Base-by-base conservation (phyloP, 2,888 invertebrate genomes). In the Apodemia hepburni region DNA sequence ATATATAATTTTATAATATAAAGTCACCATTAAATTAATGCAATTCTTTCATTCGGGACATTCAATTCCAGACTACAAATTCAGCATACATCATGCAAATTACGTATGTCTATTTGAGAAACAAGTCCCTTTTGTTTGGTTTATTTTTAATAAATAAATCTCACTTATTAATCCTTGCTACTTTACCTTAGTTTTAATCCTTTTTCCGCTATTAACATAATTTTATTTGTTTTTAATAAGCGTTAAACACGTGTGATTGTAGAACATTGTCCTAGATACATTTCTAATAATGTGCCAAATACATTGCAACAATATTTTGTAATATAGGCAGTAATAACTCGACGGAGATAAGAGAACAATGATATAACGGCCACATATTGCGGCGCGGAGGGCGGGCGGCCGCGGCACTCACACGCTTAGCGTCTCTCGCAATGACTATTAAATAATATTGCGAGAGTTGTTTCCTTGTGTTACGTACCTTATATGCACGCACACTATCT, bases 401-500 rank as follows among this genome's bases (percentile, higher is more conserved):
- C 18, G 33, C 27, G 17, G 15, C 42, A 47, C 59, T 51, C 54
- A 22, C 35, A 59, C 18, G 59, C 42, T 60, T 61, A 45, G 61
- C 59, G 62, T 59, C 65, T 66, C 69, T 65, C 64, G 68, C 70
- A 65, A 70, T 64, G 69, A 66, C 69, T 67, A 77, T 86, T 84
- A 83, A 81, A 83, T 87, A 86, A 86, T 76, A 72, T 77, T 73
- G 75, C 75, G 73, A 81, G 71, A 61, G 74, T 81, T 42, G 42
- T 42, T 87, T 88, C 83, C 85, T 83, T 65, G 74, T 85, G 75
- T 87, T 86, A 85, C 84, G 82, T 79, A 71, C 73, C 69, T 68
- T 62, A 67, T 68, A 72, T 74, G 71, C 74, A 70, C 75, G 72
- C 69, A 71, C 70, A 68, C 67, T 69, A 69, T 69, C 65, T 68